Evolutionary conservation across 1,140 invertebrate species (phyloP), one percentile per base, ranked within the genome.

Genomic region (Drosophila mojavensis): DNA sequence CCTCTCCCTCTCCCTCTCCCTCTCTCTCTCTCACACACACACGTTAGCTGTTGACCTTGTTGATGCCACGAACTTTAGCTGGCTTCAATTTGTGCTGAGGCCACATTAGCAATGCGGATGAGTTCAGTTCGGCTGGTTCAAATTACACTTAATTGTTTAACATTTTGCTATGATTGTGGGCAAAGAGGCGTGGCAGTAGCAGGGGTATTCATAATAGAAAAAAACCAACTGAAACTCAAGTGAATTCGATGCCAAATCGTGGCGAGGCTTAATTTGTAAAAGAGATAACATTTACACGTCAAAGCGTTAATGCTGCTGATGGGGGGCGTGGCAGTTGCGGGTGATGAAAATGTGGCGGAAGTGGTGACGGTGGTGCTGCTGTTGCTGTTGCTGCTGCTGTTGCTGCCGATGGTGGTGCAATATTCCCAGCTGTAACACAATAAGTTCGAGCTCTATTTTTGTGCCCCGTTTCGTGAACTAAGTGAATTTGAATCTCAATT

Each of bases 401-500:
- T 17, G 17, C 17, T 15, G 39, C 15, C 28, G 72, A 56, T 70
- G 70, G 64, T 51, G 48, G 51, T 61, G 33, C 33, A 13, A 15
- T 54, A 64, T 70, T 64, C 65, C 71, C 78, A 74, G 56, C 59
- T 77, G 83, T 83, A 89, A 88, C 51, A 88, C 65, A 89, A 89
- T 86, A 83, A 72, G 63, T 68, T 61, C 28, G 33, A 30, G 54
- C 39, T 15, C 11, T 30, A 17, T 60, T 58, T 58, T 41, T 36
- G 59, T 39, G 59, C 6, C 43, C 28, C 41, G 26, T 33, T 39
- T 39, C 48, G 50, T 24, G 11, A 55, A 65, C 70, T 82, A 88
- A 88, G 84, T 90, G 69, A 90, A 90, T 91, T 91, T 91, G 88
- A 91, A 91, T 91, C 83, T 91, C 78, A 91, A 91, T 91, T 91